Evolutionary conservation across 2,797 vertebrate genomes (phyloP).

Genomic region (Scomberomorus guttatus): DNA sequence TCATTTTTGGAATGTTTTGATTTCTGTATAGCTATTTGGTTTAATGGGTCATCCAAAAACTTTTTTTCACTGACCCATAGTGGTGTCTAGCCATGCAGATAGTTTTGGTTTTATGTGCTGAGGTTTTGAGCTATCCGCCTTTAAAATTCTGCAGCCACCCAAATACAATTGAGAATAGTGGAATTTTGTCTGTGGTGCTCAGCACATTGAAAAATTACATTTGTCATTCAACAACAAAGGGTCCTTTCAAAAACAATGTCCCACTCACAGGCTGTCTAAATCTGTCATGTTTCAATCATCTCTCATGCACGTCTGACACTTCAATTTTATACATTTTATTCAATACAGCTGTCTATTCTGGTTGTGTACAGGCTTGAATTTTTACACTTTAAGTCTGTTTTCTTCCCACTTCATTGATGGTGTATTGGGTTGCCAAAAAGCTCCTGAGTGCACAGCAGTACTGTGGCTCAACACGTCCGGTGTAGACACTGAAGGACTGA

Average conservation of each 20-base stretch:
- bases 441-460: neutral
- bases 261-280: constrained; percentile 28
- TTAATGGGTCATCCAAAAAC: neutral
- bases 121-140: constrained; percentile 10
- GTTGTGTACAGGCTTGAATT: constrained; percentile 1
- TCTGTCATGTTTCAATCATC: constrained; percentile 16
- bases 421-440: neutral
- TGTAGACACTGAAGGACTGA: neutral
- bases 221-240: constrained; percentile 31
- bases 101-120: constrained; percentile 41
- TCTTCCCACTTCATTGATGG: neutral
- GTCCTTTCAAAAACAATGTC: constrained; percentile 35
- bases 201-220: constrained; percentile 21
- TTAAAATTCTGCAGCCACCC: constrained; percentile 23
- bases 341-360: constrained; percentile 24
- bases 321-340: constrained; percentile 29
- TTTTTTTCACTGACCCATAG: constrained; percentile 10
- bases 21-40: neutral
- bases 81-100: constrained; percentile 19
- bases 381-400: constrained; percentile 11
- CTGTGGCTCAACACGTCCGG: neutral
- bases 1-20: neutral
- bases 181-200: constrained; percentile 41
- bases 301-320: constrained; percentile 26
- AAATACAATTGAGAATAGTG: constrained; percentile 9